Base-by-base conservation (phyloP, 37 sponge, comb jelly and placozoan species). In the Diacarnus erythraeanus region DNA sequence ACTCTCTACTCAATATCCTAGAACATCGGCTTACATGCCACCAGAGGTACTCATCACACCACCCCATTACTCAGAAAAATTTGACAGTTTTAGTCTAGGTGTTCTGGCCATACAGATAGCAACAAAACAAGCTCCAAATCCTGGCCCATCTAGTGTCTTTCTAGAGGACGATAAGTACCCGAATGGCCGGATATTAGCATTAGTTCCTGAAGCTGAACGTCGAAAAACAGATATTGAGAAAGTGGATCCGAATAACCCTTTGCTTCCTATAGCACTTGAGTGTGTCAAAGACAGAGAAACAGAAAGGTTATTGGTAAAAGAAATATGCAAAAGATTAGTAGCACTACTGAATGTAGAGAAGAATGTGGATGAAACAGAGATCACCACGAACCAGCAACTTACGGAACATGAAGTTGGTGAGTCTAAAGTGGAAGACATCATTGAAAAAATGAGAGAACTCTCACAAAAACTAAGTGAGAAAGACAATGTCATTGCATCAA, bases 31-130 rank as follows among this genome's bases (percentile, higher is more conserved):
- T 5, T 65, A 65, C 66, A 20, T 65, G 31, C 66, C 66, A 18
- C 66, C 66, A 31, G 66, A 65, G 34, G 66, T 30, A 65, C 35
- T 65, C 29, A 6, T 10, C 33, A 65, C 66, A 30, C 66, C 66
- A 12, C 66, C 66, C 5, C 66, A 30, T 5, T 31, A 31, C 34
- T 31, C 66, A 30, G 9, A 65, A 31, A 65, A 31, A 30, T 15
- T 30, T 2, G 66, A 65, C 9, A 12, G 33, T 6, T 65, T 65
- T 10, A 30, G 33, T 1, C 33, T 12, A 18, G 66, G 66, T 17
- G 66, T 65, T 18, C 66, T 65, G 34, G 31, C 33, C 3, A 31
- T 30, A 26, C 66, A 65, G 33, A 65, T 65, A 2, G 5, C 33
- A 3, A 30, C 66, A 26, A 65, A 65, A 35, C 66, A 30, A 5